A percentile compares a stretch with the other conserved stretches of the same genome.
Conservation (phyloP, 30 jellyfish, hydroid and myxozoan genomes). For the Nemopilema nomurai region DNA sequence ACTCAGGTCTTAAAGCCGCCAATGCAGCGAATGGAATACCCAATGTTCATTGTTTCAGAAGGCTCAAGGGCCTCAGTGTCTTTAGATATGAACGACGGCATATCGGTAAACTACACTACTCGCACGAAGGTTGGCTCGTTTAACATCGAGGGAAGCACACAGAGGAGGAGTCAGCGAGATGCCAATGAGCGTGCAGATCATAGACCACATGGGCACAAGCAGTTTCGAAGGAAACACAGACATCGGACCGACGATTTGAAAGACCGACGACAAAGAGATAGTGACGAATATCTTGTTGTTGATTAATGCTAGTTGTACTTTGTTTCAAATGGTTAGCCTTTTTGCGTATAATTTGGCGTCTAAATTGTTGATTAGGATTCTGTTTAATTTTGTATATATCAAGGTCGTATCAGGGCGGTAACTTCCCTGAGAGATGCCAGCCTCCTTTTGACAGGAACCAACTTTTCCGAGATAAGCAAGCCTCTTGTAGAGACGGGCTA, state of each 20-base stretch:
- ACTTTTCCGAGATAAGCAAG: too few relatives aligned
- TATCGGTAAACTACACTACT: background rate
- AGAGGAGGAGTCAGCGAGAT: background rate
- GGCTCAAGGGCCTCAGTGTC: slow-evolving; percentile 37
- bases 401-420: background rate
- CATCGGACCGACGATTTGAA: background rate
- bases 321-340: background rate
- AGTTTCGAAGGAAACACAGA: slow-evolving; percentile 25
- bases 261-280: slow-evolving; percentile 20
- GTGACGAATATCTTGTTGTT: slow-evolving; percentile 50
- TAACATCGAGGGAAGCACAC: slow-evolving; percentile 34
- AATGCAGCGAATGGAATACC: slow-evolving; percentile 90
- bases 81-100: slow-evolving; percentile 33
- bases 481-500: too few relatives aligned
- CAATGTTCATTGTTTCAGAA: slow-evolving; percentile 78
- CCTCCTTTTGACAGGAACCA: too few relatives aligned
- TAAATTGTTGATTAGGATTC: background rate
- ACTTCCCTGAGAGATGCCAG: too few relatives aligned
- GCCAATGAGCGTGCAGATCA: background rate
- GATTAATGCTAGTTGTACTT: background rate
- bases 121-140: slow-evolving; percentile 53
- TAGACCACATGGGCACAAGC: slow-evolving; percentile 9
- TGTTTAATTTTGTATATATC: background rate
- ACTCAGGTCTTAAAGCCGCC: slow-evolving; percentile 91
- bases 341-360: background rate